phyloP scores from a whole-genome alignment of 2,797 vertebrate species.

The Heliangelus exortis region DNA sequence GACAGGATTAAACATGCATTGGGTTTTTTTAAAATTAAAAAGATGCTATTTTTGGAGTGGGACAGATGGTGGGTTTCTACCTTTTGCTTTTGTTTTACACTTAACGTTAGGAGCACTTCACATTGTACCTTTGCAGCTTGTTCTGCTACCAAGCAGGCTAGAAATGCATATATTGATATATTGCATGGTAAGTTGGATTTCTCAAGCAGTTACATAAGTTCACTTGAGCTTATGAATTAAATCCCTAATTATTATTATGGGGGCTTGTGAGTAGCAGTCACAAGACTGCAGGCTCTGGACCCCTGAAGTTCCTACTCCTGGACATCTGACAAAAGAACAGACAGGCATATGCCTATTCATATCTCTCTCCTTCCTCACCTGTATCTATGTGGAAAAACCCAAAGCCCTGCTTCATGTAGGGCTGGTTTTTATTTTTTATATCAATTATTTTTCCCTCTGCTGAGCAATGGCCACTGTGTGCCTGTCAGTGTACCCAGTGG shows the following conservation, averaged over 20 bases:
- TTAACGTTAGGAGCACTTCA: neutral
- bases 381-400: neutral
- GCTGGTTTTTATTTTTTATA: neutral
- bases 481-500: neutral
- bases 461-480: neutral
- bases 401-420: neutral
- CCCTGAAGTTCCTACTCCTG: neutral
- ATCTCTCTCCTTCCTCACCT: neutral
- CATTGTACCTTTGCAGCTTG: neutral
- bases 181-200: neutral
- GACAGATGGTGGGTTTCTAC: neutral
- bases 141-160: neutral
- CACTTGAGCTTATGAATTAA: neutral
- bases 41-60: neutral
- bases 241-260: neutral
- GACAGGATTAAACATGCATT: neutral
- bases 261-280: neutral
- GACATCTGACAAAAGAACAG: neutral
- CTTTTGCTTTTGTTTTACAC: constrained; percentile 16
- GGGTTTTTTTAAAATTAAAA: neutral
- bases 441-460: neutral
- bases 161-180: neutral
- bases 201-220: neutral
- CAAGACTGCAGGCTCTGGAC: neutral
- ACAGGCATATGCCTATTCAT: neutral